Evolutionary conservation across 2,888 invertebrate genomes (phyloP).

Genomic region (Plebejus argus): DNA sequence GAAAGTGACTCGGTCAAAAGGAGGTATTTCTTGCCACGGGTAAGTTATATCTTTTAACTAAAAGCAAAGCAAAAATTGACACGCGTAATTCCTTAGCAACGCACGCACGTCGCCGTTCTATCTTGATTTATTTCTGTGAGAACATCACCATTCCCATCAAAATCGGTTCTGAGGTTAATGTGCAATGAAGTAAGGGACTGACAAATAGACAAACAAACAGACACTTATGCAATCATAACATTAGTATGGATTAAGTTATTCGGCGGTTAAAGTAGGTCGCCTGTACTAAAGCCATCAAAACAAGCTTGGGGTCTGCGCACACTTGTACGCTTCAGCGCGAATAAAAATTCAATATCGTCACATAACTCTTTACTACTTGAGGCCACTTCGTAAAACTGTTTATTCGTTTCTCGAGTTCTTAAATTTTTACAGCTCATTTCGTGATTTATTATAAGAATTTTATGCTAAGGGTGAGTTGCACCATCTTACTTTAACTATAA

Average conservation of each 20-base stretch:
- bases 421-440: conserved; percentile 11
- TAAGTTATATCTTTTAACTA: no score
- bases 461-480: no score
- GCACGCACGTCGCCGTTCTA: no score
- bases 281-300: conserved; percentile 35
- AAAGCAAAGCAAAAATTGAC: no score
- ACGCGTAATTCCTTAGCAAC: no score
- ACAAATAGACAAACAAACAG: neutral
- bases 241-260: conserved; percentile 18
- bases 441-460: neutral
- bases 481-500: no score
- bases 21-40: no score
- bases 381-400: conserved; percentile 1
- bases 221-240: neutral
- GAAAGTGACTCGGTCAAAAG: no score
- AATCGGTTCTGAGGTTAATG: no score
- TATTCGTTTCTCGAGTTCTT: neutral
- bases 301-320: conserved; percentile 33
- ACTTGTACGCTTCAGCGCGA: conserved; percentile 10
- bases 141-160: no score
- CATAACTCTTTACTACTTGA: conserved; percentile 6
- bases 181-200: neutral
- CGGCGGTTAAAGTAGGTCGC: conserved; percentile 34
- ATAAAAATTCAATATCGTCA: conserved; percentile 22
- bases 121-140: no score